These are phyloP conservation scores for Ecliptopera silaceata DNA, from an alignment of 2,888 invertebrate species.

Conservation along the genomic window DNA sequence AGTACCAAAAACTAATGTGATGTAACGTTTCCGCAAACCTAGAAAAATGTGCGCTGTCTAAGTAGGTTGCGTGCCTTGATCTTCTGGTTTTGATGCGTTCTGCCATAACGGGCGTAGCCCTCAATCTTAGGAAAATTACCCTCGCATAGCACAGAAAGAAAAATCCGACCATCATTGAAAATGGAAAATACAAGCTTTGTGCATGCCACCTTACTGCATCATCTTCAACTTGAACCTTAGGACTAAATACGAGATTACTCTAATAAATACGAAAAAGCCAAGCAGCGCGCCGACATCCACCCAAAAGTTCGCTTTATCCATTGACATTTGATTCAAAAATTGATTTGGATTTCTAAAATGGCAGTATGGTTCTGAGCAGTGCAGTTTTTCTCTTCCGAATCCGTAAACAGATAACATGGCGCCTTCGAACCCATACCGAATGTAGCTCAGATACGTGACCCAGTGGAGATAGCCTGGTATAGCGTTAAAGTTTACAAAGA, in stretches of 20 bases:
- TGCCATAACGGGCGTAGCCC: neutral
- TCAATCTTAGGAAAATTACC: neutral
- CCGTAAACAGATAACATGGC: constrained; percentile 96
- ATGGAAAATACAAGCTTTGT: constrained; percentile 48
- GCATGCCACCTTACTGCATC: constrained; percentile 72
- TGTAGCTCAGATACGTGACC: constrained; percentile 95
- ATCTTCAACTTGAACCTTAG: constrained; percentile 89
- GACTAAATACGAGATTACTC: constrained; percentile 91
- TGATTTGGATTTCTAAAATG: constrained; percentile 91
- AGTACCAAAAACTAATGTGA: constrained; percentile 4
- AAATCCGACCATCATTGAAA: constrained; percentile 33
- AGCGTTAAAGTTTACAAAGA: constrained; percentile 96
- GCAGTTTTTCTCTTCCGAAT: constrained; percentile 89
- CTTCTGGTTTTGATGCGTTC: constrained; percentile 1
- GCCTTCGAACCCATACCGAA: constrained; percentile 95
- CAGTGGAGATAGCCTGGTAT: constrained; percentile 95
- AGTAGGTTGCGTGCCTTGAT: neutral
- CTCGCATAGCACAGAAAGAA: constrained; percentile 11
- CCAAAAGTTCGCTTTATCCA: constrained; percentile 90
- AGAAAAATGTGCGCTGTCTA: constrained; percentile 12
- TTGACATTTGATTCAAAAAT: constrained; percentile 93
- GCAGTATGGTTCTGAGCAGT: constrained; percentile 92
- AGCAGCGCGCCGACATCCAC: constrained; percentile 92
- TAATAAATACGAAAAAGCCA: constrained; percentile 90
- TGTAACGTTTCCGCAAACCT: constrained; percentile 7